phyloP scores from a whole-genome alignment of 1,140 invertebrate genomes.

The Drosophila ironensis region DNA sequence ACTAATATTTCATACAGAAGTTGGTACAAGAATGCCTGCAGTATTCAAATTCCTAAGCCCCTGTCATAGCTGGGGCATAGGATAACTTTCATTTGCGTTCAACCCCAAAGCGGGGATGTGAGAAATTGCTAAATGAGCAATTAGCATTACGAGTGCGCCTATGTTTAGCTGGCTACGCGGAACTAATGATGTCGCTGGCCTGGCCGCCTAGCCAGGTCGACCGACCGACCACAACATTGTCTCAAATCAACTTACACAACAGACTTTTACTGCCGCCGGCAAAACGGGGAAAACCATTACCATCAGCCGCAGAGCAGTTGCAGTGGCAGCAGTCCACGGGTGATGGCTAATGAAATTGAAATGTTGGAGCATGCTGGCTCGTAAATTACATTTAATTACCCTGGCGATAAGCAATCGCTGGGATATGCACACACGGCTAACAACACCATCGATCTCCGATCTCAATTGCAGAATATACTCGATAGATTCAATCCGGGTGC shows the following conservation, averaged over 20 bases:
- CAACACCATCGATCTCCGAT: constrained; percentile 23
- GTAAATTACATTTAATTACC: constrained; percentile 63
- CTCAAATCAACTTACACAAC: constrained; percentile 56
- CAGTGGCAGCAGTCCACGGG: neutral
- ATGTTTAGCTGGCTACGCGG: constrained; percentile 44
- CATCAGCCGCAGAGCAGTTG: neutral
- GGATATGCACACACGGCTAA: constrained; percentile 12
- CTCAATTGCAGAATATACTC: constrained; percentile 91
- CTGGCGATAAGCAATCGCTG: constrained; percentile 12
- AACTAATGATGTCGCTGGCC: constrained; percentile 65
- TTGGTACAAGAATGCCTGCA: neutral
- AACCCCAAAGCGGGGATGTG: constrained; percentile 27
- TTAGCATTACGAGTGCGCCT: constrained; percentile 49
- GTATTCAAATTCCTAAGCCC: neutral
- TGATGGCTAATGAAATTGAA: constrained; percentile 47
- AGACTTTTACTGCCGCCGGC: constrained; percentile 62
- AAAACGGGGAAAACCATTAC: constrained; percentile 43
- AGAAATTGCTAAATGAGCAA: constrained; percentile 40
- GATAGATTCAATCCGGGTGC: constrained; percentile 97
- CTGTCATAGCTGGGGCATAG: no score
- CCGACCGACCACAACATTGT: constrained; percentile 55
- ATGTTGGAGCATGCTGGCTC: constrained; percentile 28
- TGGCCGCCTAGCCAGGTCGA: no score
- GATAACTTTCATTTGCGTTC: constrained; percentile 49
- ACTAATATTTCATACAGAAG: no score